These are phyloP conservation scores for Andrena hattorfiana DNA, from an alignment of 2,888 invertebrate species.

Conservation along the genomic window DNA sequence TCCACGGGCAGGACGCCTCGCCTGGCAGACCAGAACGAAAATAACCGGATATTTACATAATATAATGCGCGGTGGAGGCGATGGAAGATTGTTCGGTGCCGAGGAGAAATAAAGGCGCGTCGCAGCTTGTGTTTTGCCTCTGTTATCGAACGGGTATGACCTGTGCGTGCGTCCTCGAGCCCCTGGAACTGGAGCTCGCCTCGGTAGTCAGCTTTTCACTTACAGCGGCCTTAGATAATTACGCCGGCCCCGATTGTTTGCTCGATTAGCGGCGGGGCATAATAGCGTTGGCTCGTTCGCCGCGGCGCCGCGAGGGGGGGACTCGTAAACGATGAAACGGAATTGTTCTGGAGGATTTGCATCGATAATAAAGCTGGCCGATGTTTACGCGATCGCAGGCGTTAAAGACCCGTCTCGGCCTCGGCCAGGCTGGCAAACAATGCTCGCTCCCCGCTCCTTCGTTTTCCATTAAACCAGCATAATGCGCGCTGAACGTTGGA, in stretches of 20 bases:
- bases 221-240: constrained; percentile 7
- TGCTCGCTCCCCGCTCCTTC: background rate
- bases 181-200: background rate
- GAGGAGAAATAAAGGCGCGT: constrained; percentile 23
- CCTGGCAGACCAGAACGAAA: constrained; percentile 55
- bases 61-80: constrained; percentile 61
- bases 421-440: constrained; percentile 29
- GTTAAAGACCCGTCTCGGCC: constrained; percentile 23
- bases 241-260: background rate
- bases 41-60: constrained; percentile 73
- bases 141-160: background rate
- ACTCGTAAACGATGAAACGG: constrained; percentile 10
- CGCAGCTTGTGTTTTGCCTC: constrained; percentile 10
- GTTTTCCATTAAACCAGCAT: constrained; percentile 27
- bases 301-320: background rate
- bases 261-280: background rate
- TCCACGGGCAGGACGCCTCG: constrained; percentile 43
- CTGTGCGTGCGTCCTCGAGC: background rate
- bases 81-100: constrained; percentile 38
- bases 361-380: constrained; percentile 56
- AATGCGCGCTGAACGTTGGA: background rate
- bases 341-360: constrained; percentile 57
- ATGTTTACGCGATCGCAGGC: constrained; percentile 45
- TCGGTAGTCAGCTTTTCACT: background rate
- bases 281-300: background rate